Evolutionary conservation across 2,113 vertebrate species (phyloP).

Genomic region (Synodontis membranacea): DNA sequence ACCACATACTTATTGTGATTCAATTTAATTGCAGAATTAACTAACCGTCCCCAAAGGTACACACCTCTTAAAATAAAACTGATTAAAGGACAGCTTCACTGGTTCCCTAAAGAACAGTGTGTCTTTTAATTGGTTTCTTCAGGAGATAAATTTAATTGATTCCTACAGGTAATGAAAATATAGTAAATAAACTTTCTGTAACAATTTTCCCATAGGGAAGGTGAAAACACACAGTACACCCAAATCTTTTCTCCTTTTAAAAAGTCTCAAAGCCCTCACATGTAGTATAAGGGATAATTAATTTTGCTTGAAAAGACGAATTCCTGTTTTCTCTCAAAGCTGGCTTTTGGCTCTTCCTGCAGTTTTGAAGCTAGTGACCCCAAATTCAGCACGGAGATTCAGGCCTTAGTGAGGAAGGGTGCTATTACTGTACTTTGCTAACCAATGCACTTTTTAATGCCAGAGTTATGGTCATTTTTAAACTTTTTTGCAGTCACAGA

Average conservation of each 20-base stretch:
- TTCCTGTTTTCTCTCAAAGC: too few relatives aligned
- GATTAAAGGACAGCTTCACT: not conserved
- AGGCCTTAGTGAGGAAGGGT: too few relatives aligned
- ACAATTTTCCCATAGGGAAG: not conserved
- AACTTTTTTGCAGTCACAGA: too few relatives aligned
- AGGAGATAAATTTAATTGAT: slow-evolving; percentile 7
- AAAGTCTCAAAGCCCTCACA: not conserved
- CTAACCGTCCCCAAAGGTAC: not conserved
- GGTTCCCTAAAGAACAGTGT: not conserved
- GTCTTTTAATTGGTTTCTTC: not conserved
- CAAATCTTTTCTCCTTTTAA: not conserved
- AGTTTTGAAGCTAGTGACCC: too few relatives aligned
- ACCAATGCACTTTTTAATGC: too few relatives aligned
- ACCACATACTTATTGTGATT: not conserved
- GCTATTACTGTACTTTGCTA: too few relatives aligned
- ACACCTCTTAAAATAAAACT: not conserved
- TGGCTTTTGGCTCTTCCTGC: too few relatives aligned
- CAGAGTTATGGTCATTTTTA: too few relatives aligned
- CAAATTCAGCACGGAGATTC: too few relatives aligned
- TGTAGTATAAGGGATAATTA: not conserved
- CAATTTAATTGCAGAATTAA: slow-evolving; percentile 19
- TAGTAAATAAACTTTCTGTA: slow-evolving; percentile 1
- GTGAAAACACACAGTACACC: not conserved
- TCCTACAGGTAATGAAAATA: not conserved
- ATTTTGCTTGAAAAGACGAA: too few relatives aligned